Evolutionary conservation across 2,888 invertebrate genomes (phyloP), one percentile per base, ranked within the genome.

Genomic region (Platynereis dumerilii): DNA sequence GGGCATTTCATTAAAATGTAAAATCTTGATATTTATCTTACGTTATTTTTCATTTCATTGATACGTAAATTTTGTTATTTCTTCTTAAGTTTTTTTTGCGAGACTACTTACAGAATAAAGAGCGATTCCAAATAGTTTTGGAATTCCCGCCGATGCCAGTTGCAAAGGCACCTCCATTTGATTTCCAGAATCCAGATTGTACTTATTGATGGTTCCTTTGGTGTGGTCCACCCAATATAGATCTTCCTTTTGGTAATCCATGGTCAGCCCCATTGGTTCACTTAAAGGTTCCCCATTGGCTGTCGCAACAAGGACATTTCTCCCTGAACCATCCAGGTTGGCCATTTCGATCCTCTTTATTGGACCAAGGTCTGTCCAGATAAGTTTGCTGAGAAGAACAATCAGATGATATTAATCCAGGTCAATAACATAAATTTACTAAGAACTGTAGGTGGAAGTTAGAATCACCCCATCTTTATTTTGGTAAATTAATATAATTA

Each of bases 141-240:
- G 48, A 1, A 22, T 45, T 12, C 53, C 52, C 2, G 20, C 52
- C 20, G 52, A 10, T 22, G n/a, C 17, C 48, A n/a, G 7, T 34
- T 34, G 5, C 10, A 48, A 10, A 52, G 17, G 52, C 20, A 17
- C 48, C 52, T 10, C 52, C 45, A 2, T 20, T 22, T 62, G 10
- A 17, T 52, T 26, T 0, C 29, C 55, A 1, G 60, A 45, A 7
- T 42, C 22, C 2, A 69, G 67, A 29, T 60, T 29, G 3, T 58
- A 26, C 22, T 56, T 22, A 26, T 65, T 59, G 17, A 69, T 57
- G 15, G 61, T 62, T 52, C 65, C 65, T 20, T 39, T 39, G 24
- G 27, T 27, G 34, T 69, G 65, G 29, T 69, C 69, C 17, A 69
- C 63, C 67, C 67, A 69, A 62, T 61, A 69, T 3, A 69, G 26